Percentiles rank a stretch among this genome's conserved stretches.
These are phyloP conservation scores for Austrofundulus limnaeus DNA, from an alignment of 2,113 vertebrate species.

Conservation along the genomic window DNA sequence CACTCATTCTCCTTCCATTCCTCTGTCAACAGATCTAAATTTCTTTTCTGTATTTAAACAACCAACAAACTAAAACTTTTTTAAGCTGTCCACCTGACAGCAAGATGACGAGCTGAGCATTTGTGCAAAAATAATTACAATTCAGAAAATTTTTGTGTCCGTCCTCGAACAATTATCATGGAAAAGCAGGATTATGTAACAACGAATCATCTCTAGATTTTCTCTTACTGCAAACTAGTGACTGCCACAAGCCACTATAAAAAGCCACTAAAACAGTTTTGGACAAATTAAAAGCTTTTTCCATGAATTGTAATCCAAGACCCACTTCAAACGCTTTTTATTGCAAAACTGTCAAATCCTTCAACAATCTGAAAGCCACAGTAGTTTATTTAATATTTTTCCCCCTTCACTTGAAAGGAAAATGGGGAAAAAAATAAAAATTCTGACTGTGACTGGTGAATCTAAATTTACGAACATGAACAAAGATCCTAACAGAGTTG, in stretches of 20 bases:
- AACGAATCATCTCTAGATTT: constrained; percentile 35
- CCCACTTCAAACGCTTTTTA: constrained; percentile 44
- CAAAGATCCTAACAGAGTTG: constrained; percentile 11
- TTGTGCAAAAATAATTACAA: constrained; percentile 23
- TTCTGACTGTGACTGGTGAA: constrained; percentile 4
- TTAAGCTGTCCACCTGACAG: background rate
- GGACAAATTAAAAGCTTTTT: constrained; percentile 33
- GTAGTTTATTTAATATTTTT: constrained; percentile 10
- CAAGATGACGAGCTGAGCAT: constrained; percentile 2
- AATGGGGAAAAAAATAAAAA: background rate
- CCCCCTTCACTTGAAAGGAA: constrained; percentile 14
- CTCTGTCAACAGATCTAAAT: background rate
- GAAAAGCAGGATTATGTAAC: constrained; percentile 28
- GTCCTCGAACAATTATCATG: constrained; percentile 18
- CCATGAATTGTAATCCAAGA: constrained; percentile 27
- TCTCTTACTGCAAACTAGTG: constrained; percentile 26
- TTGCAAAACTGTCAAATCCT: constrained; percentile 26
- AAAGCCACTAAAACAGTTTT: constrained; percentile 21
- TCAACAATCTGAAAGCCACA: constrained; percentile 18
- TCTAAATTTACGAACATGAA: constrained; percentile 28
- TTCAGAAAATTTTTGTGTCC: background rate
- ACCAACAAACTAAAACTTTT: background rate
- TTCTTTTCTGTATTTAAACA: constrained; percentile 6
- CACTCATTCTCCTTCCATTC: constrained; percentile 38
- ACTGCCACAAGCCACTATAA: constrained; percentile 15